phyloP scores from a whole-genome alignment of 2,888 invertebrate species.

The Scotopteryx bipunctaria region DNA sequence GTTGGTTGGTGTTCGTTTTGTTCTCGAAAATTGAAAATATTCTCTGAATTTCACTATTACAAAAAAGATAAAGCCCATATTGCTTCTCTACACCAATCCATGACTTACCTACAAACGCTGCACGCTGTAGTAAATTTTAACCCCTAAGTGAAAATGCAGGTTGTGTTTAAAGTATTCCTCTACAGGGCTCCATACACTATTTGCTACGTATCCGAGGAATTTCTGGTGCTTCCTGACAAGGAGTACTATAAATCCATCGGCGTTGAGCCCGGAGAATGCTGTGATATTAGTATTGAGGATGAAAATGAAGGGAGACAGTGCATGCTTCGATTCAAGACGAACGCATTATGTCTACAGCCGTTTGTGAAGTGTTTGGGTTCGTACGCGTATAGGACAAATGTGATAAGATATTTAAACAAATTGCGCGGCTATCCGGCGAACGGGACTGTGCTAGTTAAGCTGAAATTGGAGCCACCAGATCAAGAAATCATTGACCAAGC shows the following conservation, averaged over 20 bases:
- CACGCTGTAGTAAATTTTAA: constrained; percentile 27
- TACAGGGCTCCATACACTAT: constrained; percentile 60
- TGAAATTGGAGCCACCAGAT: constrained; percentile 83
- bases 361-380: constrained; percentile 67
- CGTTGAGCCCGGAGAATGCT: constrained; percentile 50
- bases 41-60: not conserved
- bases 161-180: constrained; percentile 59
- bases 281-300: constrained; percentile 43
- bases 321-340: constrained; percentile 48
- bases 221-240: constrained; percentile 53
- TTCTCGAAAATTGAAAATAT: not conserved
- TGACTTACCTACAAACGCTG: not conserved
- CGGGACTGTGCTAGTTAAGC: constrained; percentile 59
- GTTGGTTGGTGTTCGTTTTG: too few species aligned
- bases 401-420: constrained; percentile 55
- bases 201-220: constrained; percentile 59
- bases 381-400: constrained; percentile 58
- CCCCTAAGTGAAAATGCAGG: constrained; percentile 56
- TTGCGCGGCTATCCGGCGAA: constrained; percentile 49
- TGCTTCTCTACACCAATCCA: not conserved
- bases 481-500: constrained; percentile 87
- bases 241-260: constrained; percentile 55
- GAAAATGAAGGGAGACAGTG: constrained; percentile 40
- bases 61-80: not conserved
- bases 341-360: constrained; percentile 63